phyloP scores from a whole-genome alignment of 1,140 invertebrate species.

The Drosophila sp. region DNA sequence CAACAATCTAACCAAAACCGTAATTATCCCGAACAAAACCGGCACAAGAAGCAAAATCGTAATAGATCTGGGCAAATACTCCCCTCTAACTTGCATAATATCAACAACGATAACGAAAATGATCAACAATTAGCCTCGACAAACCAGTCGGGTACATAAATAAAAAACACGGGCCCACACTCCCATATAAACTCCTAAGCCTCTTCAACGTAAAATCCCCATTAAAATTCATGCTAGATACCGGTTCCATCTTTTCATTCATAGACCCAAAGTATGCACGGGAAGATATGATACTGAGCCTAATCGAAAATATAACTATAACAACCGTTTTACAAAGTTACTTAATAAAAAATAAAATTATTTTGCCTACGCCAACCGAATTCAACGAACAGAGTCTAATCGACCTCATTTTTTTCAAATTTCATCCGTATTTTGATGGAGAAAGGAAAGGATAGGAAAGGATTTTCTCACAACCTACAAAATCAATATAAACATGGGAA shows the following conservation, averaged over 20 bases:
- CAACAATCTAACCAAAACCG: no score
- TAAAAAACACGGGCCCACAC: conserved; percentile 1
- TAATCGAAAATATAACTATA: no score
- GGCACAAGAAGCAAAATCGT: not conserved
- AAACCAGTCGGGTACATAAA: conserved; percentile 18
- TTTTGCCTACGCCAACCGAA: not conserved
- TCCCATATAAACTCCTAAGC: not conserved
- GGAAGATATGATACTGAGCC: no score
- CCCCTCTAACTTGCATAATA: conserved; percentile 2
- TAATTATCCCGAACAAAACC: not conserved
- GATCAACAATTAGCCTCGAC: conserved; percentile 10
- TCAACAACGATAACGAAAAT: conserved; percentile 15
- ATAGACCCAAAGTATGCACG: not conserved
- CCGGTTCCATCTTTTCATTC: conserved; percentile 11
- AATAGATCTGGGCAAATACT: not conserved
- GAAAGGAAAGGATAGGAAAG: not conserved
- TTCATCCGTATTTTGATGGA: not conserved
- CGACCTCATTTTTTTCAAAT: not conserved
- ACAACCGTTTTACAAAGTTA: no score
- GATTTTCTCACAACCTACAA: not conserved
- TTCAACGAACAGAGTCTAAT: not conserved
- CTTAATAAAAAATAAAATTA: not conserved
- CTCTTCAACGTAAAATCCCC: not conserved
- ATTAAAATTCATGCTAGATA: conserved; percentile 17
- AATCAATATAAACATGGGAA: not conserved